Conservation (phyloP, 2,797 vertebrate species). For the Hemibagrus guttatus region DNA sequence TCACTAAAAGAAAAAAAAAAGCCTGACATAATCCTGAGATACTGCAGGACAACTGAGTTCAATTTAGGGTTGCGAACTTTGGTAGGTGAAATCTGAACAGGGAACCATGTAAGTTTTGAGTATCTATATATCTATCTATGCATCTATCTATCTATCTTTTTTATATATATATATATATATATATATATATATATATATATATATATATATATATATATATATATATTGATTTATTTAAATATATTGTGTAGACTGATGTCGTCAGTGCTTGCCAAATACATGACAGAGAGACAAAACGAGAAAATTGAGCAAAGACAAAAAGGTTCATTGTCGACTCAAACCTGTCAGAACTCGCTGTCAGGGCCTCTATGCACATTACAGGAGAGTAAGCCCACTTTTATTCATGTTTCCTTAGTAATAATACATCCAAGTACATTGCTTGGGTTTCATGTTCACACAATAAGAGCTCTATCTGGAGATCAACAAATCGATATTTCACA, state of each 20-base stretch:
- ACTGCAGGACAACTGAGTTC: conserved; percentile 31
- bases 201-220: not conserved
- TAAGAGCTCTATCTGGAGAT: conserved; percentile 55
- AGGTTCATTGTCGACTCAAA: conserved; percentile 58
- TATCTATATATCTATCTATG: not conserved
- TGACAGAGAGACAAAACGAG: conserved; percentile 23
- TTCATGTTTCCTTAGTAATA: conserved; percentile 56
- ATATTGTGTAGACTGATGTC: conserved; percentile 17
- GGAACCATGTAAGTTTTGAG: conserved; percentile 35
- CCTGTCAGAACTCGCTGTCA: conserved; percentile 59
- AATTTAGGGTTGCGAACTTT: conserved; percentile 35
- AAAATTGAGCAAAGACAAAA: conserved; percentile 46
- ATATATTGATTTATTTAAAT: too few species aligned
- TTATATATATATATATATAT: not conserved
- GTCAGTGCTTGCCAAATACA: conserved; percentile 35
- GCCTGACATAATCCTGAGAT: conserved; percentile 20
- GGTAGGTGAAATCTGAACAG: conserved; percentile 50
- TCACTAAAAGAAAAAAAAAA: not conserved
- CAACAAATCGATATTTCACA: conserved; percentile 54
- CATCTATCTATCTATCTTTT: not conserved
- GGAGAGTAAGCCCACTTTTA: conserved; percentile 45
- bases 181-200: not conserved
- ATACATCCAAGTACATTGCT: conserved; percentile 41
- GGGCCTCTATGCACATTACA: conserved; percentile 49
- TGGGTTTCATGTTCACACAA: conserved; percentile 53